phyloP scores from a whole-genome alignment of 2,113 vertebrate genomes.

The Felis chaus region DNA sequence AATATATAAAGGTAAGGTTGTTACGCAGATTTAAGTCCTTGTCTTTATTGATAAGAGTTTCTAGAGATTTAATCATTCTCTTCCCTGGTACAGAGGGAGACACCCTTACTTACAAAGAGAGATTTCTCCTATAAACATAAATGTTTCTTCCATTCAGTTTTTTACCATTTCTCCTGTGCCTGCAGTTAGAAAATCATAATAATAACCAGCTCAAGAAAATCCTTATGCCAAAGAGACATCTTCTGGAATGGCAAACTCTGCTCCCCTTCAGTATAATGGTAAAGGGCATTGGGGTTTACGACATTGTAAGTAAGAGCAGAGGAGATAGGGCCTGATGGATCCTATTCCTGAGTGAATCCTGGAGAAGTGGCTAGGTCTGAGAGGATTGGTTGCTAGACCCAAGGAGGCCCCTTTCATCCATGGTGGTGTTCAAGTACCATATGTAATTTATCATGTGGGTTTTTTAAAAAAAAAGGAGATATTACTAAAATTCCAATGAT shows the following conservation, averaged over 20 bases:
- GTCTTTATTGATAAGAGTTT: not conserved
- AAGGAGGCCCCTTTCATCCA: not conserved
- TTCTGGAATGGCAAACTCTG: not conserved
- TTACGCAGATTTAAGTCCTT: not conserved
- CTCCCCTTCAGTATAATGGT: not conserved
- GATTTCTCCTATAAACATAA: not conserved
- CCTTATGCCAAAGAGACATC: not conserved
- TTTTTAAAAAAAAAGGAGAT: not conserved
- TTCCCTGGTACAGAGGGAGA: not conserved
- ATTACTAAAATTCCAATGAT: not conserved
- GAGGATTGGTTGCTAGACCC: not conserved
- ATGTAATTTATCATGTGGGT: not conserved
- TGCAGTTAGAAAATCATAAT: not conserved
- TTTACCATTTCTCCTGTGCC: not conserved
- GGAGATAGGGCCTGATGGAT: not conserved
- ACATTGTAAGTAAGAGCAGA: not conserved
- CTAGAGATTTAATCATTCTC: not conserved
- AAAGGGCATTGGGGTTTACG: not conserved
- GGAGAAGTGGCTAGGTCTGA: too few species aligned
- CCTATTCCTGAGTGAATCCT: not conserved
- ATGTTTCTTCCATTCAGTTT: not conserved
- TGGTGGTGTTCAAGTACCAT: too few species aligned
- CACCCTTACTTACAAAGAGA: not conserved
- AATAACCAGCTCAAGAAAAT: not conserved
- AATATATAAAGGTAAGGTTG: not conserved